Evolutionary conservation across 2,113 vertebrate species (phyloP).

Genomic region (Python bivittatus): DNA sequence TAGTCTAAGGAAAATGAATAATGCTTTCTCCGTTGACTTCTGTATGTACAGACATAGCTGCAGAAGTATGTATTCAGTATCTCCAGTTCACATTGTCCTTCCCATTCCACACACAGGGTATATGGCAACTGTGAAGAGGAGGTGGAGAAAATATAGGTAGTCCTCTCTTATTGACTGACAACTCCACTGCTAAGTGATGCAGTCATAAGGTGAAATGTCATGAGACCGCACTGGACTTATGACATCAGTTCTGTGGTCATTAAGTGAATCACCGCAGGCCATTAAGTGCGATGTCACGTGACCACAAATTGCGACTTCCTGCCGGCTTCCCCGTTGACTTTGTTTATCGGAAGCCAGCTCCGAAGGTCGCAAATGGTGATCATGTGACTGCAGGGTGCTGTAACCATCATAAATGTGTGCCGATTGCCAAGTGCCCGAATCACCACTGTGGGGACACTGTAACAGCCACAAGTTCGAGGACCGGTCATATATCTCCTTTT

Average conservation of each 20-base stretch:
- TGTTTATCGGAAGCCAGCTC: neutral
- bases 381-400: neutral
- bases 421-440: neutral
- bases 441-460: neutral
- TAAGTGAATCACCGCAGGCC: neutral
- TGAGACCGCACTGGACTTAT: neutral
- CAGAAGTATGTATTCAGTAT: neutral
- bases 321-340: neutral
- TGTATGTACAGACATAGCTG: neutral
- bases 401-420: too few species aligned
- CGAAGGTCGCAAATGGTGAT: neutral
- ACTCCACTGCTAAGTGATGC: neutral
- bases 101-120: neutral
- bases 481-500: neutral
- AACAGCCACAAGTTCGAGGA: neutral
- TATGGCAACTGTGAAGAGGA: neutral
- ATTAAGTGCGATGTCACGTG: neutral
- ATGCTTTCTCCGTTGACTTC: neutral
- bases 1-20: neutral
- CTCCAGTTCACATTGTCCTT: neutral
- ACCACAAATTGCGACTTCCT: neutral
- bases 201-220: neutral
- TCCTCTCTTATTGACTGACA: neutral
- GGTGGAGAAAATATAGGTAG: neutral
- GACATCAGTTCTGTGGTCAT: neutral